Percentiles rank a stretch among this genome's conserved stretches.
Evolutionary conservation across 2,797 vertebrate species (phyloP).

Genomic region (Tiaroga cobitis): DNA sequence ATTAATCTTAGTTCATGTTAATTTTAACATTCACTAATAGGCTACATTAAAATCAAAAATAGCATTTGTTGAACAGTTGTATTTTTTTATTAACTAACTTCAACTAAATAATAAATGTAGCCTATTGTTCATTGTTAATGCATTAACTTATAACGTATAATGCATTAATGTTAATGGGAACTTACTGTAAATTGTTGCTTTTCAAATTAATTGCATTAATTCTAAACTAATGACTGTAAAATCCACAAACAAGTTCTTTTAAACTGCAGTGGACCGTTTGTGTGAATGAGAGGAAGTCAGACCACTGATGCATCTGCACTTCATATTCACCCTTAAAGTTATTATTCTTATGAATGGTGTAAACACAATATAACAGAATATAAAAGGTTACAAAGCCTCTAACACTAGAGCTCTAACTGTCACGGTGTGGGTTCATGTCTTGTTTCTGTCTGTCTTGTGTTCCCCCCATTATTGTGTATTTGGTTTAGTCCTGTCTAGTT

Average conservation of each 20-base stretch:
- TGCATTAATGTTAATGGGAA: neutral
- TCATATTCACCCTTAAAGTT: neutral
- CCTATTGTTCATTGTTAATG: neutral
- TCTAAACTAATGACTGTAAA: neutral
- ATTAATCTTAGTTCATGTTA: neutral
- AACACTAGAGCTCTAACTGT: neutral
- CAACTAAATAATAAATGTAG: neutral
- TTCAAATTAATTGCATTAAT: neutral
- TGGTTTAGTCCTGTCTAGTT: too few species aligned
- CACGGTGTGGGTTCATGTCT: too few species aligned
- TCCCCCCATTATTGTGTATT: too few species aligned
- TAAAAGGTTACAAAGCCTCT: neutral
- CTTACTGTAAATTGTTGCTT: neutral
- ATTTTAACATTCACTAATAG: neutral
- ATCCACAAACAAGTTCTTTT: neutral
- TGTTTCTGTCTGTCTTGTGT: too few species aligned
- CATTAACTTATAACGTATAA: neutral
- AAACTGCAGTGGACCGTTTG: neutral
- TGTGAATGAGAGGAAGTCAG: neutral
- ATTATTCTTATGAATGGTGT: neutral
- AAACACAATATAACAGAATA: constrained; percentile 1
- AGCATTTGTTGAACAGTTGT: neutral
- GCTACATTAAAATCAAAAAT: neutral
- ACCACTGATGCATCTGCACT: neutral
- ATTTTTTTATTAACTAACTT: neutral